Conservation (phyloP, 2,888 invertebrate species). For the Hanleya hanleyi region DNA sequence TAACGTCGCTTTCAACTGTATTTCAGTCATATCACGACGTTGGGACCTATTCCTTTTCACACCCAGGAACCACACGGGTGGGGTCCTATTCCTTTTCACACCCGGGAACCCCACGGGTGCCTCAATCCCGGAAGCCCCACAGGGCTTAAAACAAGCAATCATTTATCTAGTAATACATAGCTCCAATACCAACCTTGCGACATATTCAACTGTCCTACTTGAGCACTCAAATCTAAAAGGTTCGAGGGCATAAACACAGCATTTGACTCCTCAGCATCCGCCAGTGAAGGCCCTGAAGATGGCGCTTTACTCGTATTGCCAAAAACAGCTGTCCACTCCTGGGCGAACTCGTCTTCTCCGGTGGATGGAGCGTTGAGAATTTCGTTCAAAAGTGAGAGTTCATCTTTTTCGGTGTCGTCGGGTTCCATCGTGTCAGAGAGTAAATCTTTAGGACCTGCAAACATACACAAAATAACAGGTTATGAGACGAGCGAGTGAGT, state of each 20-base stretch:
- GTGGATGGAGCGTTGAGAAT: conserved; percentile 71
- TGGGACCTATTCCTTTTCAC: no score
- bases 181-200: no score
- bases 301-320: conserved; percentile 49
- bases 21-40: no score
- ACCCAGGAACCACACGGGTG: no score
- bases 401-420: conserved; percentile 73
- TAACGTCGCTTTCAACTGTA: no score
- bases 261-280: conserved; percentile 54
- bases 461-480: neutral
- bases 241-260: conserved; percentile 73
- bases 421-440: conserved; percentile 67
- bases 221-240: conserved; percentile 67
- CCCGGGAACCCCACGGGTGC: no score
- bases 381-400: conserved; percentile 74
- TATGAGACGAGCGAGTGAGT: no score
- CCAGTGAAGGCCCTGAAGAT: conserved; percentile 40
- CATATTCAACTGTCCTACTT: conserved; percentile 40
- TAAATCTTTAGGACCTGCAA: conserved; percentile 65
- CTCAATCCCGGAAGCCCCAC: no score
- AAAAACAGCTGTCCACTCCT: conserved; percentile 72
- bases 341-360: conserved; percentile 69
- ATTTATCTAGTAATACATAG: no score
- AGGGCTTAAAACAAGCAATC: no score
- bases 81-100: no score